phyloP scores from a whole-genome alignment of 2,113 vertebrate genomes.

The Bubo scandiacus region DNA sequence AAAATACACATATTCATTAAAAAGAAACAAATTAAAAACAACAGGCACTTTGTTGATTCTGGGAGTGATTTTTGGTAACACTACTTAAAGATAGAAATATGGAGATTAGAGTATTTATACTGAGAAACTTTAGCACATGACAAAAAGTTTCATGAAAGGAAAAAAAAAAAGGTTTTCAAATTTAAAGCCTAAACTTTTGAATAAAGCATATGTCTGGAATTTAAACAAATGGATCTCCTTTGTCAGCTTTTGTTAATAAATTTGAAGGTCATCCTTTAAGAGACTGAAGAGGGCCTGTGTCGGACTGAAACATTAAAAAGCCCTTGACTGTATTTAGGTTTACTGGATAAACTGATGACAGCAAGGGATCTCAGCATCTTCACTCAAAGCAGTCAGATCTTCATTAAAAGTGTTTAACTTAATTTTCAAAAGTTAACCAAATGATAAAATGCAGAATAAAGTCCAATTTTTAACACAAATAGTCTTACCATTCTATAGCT shows the following conservation, averaged over 20 bases:
- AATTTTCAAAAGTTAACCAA: not conserved
- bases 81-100: not conserved
- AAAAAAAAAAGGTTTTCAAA: not conserved
- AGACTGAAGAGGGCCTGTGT: not conserved
- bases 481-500: not conserved
- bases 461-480: not conserved
- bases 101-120: not conserved
- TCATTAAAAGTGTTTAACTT: not conserved
- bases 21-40: not conserved
- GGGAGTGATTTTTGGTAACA: not conserved
- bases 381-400: not conserved
- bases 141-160: not conserved
- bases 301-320: not conserved
- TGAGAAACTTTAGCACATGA: not conserved
- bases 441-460: not conserved
- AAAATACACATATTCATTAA: not conserved
- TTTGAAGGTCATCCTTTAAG: not conserved
- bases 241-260: not conserved
- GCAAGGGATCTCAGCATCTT: not conserved
- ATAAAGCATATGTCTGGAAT: not conserved
- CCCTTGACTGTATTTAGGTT: not conserved
- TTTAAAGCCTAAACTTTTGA: not conserved
- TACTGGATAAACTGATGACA: not conserved
- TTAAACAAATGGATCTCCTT: not conserved
- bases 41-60: not conserved